Evolutionary conservation across 2,113 vertebrate species (phyloP).

Genomic region (Choloepus hoffmanni): DNA sequence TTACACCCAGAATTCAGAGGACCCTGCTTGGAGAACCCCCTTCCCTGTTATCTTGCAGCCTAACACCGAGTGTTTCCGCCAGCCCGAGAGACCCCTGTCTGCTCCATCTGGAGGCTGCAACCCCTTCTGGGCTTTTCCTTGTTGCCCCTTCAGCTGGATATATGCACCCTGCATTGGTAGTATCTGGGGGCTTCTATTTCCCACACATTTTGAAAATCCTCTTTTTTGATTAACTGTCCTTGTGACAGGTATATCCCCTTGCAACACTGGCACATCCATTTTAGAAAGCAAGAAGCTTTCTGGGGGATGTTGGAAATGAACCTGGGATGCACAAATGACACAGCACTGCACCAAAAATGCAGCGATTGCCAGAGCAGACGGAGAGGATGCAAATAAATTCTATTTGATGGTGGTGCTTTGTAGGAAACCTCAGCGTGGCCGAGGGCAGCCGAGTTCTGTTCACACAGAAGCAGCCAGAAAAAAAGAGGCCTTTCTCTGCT

Average conservation of each 20-base stretch:
- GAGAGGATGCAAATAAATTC: not conserved
- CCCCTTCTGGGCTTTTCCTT: not conserved
- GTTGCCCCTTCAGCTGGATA: not conserved
- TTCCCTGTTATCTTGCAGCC: accelerated
- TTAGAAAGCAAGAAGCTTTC: too few relatives aligned
- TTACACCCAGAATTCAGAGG: not conserved
- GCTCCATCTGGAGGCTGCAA: not conserved
- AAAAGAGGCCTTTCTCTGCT: not conserved
- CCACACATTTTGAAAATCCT: not conserved
- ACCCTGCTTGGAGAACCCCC: not conserved
- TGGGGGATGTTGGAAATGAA: not conserved
- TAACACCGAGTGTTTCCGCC: too few relatives aligned
- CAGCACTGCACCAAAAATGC: accelerated
- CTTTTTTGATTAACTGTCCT: not conserved
- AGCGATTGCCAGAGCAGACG: not conserved
- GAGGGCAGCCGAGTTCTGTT: too few relatives aligned
- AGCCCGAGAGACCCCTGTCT: not conserved
- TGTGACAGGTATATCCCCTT: accelerated
- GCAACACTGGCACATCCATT: accelerated
- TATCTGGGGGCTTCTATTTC: not conserved
- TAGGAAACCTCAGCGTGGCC: not conserved
- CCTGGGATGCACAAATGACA: not conserved
- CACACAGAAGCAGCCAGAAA: not conserved
- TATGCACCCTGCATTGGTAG: accelerated
- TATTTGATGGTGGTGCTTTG: not conserved